Base-by-base conservation (phyloP, 2,797 vertebrate genomes). In the Sparus aurata region DNA sequence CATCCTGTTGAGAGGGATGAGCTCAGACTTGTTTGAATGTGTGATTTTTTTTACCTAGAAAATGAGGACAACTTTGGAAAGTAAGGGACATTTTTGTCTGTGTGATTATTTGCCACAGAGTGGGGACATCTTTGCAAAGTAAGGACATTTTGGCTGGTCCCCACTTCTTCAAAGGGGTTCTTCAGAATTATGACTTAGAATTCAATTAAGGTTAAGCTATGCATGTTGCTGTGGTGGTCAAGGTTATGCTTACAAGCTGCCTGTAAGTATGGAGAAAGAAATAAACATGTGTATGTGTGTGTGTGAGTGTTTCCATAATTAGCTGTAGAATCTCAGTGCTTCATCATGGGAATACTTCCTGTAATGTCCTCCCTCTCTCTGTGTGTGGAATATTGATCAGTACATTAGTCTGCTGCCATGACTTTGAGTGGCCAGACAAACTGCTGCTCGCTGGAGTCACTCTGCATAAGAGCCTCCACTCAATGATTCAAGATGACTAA, bases 361-460 rank as follows among this genome's bases (percentile, higher is more conserved):
- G 89, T 84, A 89, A 90, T 7, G 50, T 83, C 69, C 69, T 63
- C 63, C 57, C 68, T 20, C 69, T 80, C 30, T 34, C 34, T 34
- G 34, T 7, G 69, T 82, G 76, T 74, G 52, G 89, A 89, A 86
- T 90, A 93, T 91, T 85, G 91, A 91, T 93, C 77, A 62, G 80
- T 64, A 70, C 87, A 89, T 90, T 85, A 85, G 80, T 86, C 55
- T 60, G 73, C 77, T 79, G 80, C 78, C 54, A 50, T 73, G 68
- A 82, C 55, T 49, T 69, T 38, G 60, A 85, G 70, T 41, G 1
- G 50, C 50, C 78, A 86, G 79, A 85, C 78, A 52, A 79, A 83
- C 70, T 25, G 75, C 71, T 82, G n/a, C 75, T 85, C 59, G 27
- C 62, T 83, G 67, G 54, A 83, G 78, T 82, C 73, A 55, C 54